These are phyloP conservation scores for Caenorhabditis sp. DNA, from an alignment of 2,888 invertebrate species.

Conservation along the genomic window DNA sequence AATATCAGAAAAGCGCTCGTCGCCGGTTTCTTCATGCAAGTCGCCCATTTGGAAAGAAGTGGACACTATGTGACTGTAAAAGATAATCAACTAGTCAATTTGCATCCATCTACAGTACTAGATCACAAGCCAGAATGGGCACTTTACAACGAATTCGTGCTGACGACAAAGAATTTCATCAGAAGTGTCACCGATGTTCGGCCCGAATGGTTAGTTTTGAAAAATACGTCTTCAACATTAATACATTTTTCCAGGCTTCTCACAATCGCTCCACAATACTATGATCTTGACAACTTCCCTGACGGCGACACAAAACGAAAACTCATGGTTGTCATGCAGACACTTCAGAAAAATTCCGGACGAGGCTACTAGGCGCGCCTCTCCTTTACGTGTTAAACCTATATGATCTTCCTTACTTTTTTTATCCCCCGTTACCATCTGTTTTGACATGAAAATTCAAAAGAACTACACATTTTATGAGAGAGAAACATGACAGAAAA, in stretches of 20 bases:
- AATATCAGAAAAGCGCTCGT: constrained; percentile 98
- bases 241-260: constrained; percentile 79
- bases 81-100: constrained; percentile 97
- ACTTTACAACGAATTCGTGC: constrained; percentile 98
- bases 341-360: constrained; percentile 31
- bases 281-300: constrained; percentile 96
- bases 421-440: too few species aligned
- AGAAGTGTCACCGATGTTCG: constrained; percentile 98
- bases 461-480: too few species aligned
- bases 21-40: constrained; percentile 99
- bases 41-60: constrained; percentile 94
- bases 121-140: constrained; percentile 99
- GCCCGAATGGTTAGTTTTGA: constrained; percentile 78
- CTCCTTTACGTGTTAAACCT: too few species aligned
- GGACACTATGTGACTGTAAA: constrained; percentile 98
- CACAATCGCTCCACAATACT: constrained; percentile 95
- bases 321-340: constrained; percentile 76
- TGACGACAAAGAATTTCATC: constrained; percentile 99
- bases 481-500: too few species aligned
- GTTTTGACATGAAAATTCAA: too few species aligned
- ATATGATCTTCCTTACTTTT: too few species aligned
- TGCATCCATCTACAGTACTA: constrained; percentile 97
- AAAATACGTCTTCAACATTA: neutral
- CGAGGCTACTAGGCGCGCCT: constrained; percentile 19
- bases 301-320: constrained; percentile 94